Evolutionary conservation across 2,888 invertebrate genomes (phyloP).

Genomic region (Diadromus collaris): DNA sequence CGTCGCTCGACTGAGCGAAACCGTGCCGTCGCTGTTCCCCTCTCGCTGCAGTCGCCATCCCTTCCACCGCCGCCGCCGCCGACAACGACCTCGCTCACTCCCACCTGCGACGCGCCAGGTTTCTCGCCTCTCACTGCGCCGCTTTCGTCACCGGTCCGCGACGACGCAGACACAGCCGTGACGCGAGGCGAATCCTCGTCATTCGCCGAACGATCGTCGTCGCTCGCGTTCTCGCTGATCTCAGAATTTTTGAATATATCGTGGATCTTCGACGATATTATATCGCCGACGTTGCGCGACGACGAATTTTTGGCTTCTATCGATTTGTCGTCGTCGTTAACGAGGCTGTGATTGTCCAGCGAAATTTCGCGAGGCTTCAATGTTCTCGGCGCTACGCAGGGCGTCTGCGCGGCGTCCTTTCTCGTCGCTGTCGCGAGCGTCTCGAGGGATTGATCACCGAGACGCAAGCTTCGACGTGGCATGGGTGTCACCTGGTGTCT

Average conservation of each 20-base stretch:
- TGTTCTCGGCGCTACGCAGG: conserved; percentile 21
- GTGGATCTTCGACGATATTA: conserved; percentile 70
- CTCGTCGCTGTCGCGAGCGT: conserved; percentile 28
- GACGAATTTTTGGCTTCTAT: conserved; percentile 17
- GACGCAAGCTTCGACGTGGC: conserved; percentile 33
- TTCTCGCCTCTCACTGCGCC: conserved; percentile 65
- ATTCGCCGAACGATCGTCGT: conserved; percentile 73
- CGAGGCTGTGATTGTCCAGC: conserved; percentile 11
- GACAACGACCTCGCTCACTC: conserved; percentile 59
- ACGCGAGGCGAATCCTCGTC: conserved; percentile 77
- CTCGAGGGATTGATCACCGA: conserved; percentile 3
- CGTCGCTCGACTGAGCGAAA: conserved; percentile 79
- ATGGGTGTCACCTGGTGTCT: conserved; percentile 21
- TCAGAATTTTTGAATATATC: conserved; percentile 70
- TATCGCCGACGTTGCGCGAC: conserved; percentile 65
- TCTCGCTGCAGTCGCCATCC: conserved; percentile 69
- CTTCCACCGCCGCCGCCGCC: conserved; percentile 66
- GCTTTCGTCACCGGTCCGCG: conserved; percentile 58
- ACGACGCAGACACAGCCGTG: conserved; percentile 81
- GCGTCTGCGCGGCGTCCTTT: conserved; percentile 37
- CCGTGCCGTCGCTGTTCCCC: conserved; percentile 75
- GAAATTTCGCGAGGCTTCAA: neutral
- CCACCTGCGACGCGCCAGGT: conserved; percentile 61
- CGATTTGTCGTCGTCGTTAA: conserved; percentile 29
- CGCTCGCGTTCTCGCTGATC: conserved; percentile 63